Evolutionary conservation across 2,113 vertebrate species (phyloP).

Genomic region (Hypanus sabinus): DNA sequence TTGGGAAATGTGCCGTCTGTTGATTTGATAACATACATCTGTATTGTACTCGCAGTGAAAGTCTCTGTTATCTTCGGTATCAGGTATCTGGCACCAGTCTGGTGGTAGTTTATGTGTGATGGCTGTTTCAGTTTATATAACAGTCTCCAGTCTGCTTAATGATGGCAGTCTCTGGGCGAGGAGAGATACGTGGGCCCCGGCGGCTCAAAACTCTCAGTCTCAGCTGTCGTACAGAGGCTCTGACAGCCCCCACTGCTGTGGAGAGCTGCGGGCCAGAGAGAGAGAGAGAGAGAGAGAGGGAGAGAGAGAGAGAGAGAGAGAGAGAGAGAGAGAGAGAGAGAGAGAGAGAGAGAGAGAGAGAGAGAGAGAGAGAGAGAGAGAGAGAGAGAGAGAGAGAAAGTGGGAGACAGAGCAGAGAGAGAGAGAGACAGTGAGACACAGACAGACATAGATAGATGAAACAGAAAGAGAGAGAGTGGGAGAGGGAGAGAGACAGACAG

Average conservation of each 20-base stretch:
- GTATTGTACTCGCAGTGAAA: not conserved
- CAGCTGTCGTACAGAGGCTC: not conserved
- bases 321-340: constrained; percentile 42
- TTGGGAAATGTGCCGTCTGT: not conserved
- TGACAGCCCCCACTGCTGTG: not conserved
- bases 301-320: constrained; percentile 42
- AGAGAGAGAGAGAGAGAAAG: constrained; percentile 45
- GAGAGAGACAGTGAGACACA: too few relatives aligned
- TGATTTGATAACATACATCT: constrained; percentile 28
- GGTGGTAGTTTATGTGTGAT: not conserved
- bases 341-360: constrained; percentile 43
- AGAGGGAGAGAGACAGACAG: constrained; percentile 42
- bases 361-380: constrained; percentile 43
- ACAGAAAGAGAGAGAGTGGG: too few relatives aligned
- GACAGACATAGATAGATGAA: too few relatives aligned
- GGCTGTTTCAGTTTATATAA: constrained; percentile 10
- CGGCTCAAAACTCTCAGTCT: not conserved
- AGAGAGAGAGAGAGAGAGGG: constrained; percentile 28
- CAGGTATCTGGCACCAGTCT: constrained; percentile 35
- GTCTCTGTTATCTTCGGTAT: not conserved
- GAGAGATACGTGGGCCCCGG: not conserved
- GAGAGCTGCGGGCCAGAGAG: constrained; percentile 41
- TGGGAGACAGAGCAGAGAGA: too few relatives aligned
- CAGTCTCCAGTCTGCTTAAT: not conserved
- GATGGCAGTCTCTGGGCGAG: not conserved